phyloP scores from a whole-genome alignment of 2,797 vertebrate species.

The Chloroceryle amazona region DNA sequence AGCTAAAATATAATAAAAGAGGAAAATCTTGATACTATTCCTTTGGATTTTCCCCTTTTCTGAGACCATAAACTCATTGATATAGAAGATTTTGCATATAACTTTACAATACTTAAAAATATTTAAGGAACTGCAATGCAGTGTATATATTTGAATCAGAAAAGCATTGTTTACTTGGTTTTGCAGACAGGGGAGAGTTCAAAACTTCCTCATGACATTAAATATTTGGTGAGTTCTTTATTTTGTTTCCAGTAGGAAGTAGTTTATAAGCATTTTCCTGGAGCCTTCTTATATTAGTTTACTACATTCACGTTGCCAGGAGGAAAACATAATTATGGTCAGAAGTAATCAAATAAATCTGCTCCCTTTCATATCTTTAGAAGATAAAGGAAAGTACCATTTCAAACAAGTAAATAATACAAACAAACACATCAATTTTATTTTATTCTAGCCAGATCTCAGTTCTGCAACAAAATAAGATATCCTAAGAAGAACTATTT shows the following conservation, averaged over 20 bases:
- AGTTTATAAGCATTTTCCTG: not conserved
- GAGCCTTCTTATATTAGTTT: not conserved
- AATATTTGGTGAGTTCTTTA: not conserved
- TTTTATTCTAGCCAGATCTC: not conserved
- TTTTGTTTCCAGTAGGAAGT: not conserved
- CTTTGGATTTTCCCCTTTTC: not conserved
- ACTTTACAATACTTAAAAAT: not conserved
- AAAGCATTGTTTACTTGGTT: not conserved
- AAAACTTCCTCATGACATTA: not conserved
- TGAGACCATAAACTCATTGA: not conserved
- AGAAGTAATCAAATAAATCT: not conserved
- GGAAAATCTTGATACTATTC: not conserved
- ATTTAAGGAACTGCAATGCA: too few species aligned
- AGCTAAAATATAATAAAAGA: not conserved
- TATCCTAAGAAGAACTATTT: not conserved
- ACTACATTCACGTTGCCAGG: not conserved
- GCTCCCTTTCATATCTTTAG: not conserved
- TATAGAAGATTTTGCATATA: not conserved
- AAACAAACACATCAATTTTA: not conserved
- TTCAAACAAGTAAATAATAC: not conserved
- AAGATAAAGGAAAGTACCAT: not conserved
- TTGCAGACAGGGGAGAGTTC: not conserved
- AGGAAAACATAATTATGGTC: not conserved
- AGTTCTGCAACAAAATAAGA: not conserved
- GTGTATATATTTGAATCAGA: not conserved